A percentile compares a stretch with the other conserved stretches of the same genome.
phyloP scores from a whole-genome alignment of 2,888 invertebrate species.

The Sinelater perroti region DNA sequence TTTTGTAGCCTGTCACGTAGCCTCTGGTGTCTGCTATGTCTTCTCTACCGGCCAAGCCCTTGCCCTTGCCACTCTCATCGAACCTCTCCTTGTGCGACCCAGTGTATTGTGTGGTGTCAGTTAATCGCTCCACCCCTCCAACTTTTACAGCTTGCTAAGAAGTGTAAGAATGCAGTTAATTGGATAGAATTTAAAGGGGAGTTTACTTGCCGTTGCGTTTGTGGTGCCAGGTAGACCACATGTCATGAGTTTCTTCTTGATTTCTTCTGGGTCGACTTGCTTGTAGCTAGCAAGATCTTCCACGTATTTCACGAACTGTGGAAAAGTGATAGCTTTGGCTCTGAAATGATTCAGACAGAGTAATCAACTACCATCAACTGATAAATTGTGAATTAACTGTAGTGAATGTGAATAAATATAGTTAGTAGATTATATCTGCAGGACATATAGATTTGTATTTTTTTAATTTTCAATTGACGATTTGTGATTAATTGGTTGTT shows the following conservation, averaged over 20 bases:
- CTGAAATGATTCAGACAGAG: constrained; percentile 29
- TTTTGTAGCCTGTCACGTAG: constrained; percentile 83
- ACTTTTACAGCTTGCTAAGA: constrained; percentile 61
- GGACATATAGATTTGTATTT: too few species aligned
- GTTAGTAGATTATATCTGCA: too few species aligned
- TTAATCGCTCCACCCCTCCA: constrained; percentile 75
- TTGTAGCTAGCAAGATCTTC: constrained; percentile 84
- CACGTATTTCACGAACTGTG: constrained; percentile 68
- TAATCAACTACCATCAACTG: too few species aligned
- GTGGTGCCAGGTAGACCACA: constrained; percentile 78
- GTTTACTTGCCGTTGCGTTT: constrained; percentile 29
- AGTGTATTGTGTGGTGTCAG: constrained; percentile 85
- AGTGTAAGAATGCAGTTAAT: constrained; percentile 3
- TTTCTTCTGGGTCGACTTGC: constrained; percentile 76
- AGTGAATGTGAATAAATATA: too few species aligned
- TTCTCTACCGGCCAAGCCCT: constrained; percentile 83
- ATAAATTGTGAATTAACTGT: too few species aligned
- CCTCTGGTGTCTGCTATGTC: constrained; percentile 77
- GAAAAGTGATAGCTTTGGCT: constrained; percentile 49
- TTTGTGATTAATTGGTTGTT: too few species aligned
- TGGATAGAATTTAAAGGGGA: not conserved
- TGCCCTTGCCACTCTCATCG: constrained; percentile 82
- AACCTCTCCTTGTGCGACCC: constrained; percentile 86
- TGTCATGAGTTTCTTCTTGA: constrained; percentile 78
- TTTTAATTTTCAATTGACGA: too few species aligned